phyloP scores from a whole-genome alignment of 2,113 vertebrate species.

The Pagrus major region DNA sequence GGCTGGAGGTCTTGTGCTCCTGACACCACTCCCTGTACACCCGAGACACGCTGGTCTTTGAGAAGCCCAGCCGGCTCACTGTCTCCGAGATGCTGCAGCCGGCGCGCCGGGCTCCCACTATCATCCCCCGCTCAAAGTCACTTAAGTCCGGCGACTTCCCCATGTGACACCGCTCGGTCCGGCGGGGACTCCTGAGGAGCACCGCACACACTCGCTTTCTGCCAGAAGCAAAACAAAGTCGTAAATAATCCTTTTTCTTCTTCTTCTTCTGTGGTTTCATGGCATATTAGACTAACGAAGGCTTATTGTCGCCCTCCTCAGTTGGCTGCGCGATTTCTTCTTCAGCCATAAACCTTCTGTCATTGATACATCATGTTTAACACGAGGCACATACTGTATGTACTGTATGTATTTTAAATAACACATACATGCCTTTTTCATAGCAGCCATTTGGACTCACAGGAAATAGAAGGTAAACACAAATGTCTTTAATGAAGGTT shows the following conservation, averaged over 20 bases:
- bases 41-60: conserved; percentile 46
- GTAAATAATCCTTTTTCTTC: neutral
- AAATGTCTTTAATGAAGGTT: too few species aligned
- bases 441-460: too few species aligned
- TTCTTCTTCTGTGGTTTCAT: conserved; percentile 10
- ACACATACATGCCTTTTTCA: too few species aligned
- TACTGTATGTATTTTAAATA: too few species aligned
- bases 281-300: neutral
- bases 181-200: rapidly evolving
- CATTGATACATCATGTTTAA: too few species aligned
- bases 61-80: conserved; percentile 39
- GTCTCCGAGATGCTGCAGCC: conserved; percentile 55
- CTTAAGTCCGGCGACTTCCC: conserved; percentile 56
- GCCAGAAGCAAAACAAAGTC: conserved; percentile 5
- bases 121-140: conserved; percentile 55
- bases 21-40: conserved; percentile 54
- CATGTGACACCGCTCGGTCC: conserved; percentile 11
- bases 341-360: too few species aligned
- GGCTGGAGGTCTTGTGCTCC: conserved; percentile 47
- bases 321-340: neutral
- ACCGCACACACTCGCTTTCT: neutral
- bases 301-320: conserved; percentile 15
- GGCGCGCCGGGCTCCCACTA: conserved; percentile 41
- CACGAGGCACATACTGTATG: too few species aligned
- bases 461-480: too few species aligned